phyloP scores from a whole-genome alignment of 2,113 vertebrate species.

The Rattus norvegicus region GRCr8 NC_086019.1:169148501-169149000 shows the following conservation, averaged over 20 bases:
- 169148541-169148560: constrained; percentile 97
- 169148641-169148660: constrained; percentile 97
- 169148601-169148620: constrained; percentile 94
- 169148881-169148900: constrained; percentile 95
- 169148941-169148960: constrained; percentile 88
- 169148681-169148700: constrained; percentile 92
- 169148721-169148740: constrained; percentile 93
- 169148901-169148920: constrained; percentile 97
- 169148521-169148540: constrained; percentile 93
- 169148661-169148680: constrained; percentile 96
- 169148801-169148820: constrained; percentile 83
- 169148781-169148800: constrained; percentile 92
- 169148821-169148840: constrained; percentile 91
- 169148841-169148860: constrained; percentile 92
- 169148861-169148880: constrained; percentile 92
- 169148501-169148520: constrained; percentile 36
- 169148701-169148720: constrained; percentile 91
- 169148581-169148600: constrained; percentile 95
- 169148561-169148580: constrained; percentile 91
- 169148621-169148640: constrained; percentile 96
- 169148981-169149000: constrained; percentile 92
- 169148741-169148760: constrained; percentile 94
- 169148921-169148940: constrained; percentile 94
- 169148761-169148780: constrained; percentile 96
- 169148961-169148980: constrained; percentile 92